phyloP scores from a whole-genome alignment of 30 jellyfish, hydroid and myxozoan species.

The Aurelia aurita region DNA sequence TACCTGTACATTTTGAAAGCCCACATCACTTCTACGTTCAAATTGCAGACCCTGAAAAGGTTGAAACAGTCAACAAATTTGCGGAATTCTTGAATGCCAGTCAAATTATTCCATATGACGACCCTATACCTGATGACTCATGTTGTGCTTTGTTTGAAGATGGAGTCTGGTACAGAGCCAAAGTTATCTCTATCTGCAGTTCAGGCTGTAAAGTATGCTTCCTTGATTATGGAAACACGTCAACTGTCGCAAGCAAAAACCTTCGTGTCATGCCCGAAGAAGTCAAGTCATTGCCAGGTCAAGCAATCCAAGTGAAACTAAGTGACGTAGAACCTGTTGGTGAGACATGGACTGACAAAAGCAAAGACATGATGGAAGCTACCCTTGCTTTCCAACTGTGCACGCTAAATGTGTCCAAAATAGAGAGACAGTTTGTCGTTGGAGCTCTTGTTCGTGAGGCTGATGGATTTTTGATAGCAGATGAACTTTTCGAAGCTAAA shows the following conservation, averaged over 20 bases:
- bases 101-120: constrained; percentile 12
- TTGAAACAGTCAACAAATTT: constrained; percentile 33
- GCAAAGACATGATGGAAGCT: constrained; percentile 36
- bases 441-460: constrained; percentile 20
- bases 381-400: constrained; percentile 40
- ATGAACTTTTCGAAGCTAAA: constrained; percentile 21
- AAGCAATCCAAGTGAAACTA: constrained; percentile 47
- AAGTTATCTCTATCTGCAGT: constrained; percentile 16
- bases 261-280: constrained; percentile 67
- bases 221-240: constrained; percentile 85
- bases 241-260: constrained; percentile 25
- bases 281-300: constrained; percentile 40
- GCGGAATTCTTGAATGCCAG: neutral
- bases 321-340: constrained; percentile 37
- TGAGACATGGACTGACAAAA: constrained; percentile 13
- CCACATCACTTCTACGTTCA: constrained; percentile 62
- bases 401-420: neutral
- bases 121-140: constrained; percentile 30
- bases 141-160: constrained; percentile 66
- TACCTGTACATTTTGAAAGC: constrained; percentile 50
- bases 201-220: constrained; percentile 52
- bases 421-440: neutral
- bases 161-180: constrained; percentile 75
- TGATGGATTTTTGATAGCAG: constrained; percentile 12
- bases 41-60: constrained; percentile 36